Percentiles rank a stretch among this genome's conserved stretches.
Conservation (phyloP, 2,113 vertebrate genomes). For the Sinocyclocheilus maitianheensis region DNA sequence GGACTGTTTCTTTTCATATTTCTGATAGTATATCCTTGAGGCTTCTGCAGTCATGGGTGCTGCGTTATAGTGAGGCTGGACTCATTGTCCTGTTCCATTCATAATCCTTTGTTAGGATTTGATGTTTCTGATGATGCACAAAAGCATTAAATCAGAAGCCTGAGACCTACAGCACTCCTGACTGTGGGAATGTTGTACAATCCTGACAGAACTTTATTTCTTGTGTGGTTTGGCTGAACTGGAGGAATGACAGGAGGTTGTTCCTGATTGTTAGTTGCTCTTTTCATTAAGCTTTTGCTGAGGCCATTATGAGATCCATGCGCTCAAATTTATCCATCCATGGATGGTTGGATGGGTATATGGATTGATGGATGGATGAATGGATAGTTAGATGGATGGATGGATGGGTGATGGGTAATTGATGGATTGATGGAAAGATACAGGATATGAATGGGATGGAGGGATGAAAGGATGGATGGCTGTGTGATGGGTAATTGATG, state of each 20-base stretch:
- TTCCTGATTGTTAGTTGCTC: neutral
- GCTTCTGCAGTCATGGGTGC: slow-evolving; percentile 24
- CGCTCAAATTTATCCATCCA: neutral
- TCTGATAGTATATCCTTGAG: slow-evolving; percentile 38
- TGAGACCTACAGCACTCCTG: neutral
- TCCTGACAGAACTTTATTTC: neutral
- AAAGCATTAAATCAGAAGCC: neutral
- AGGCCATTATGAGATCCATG: neutral
- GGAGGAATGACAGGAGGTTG: neutral
- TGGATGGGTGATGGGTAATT: no score
- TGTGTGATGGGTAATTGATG: no score
- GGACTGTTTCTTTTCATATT: slow-evolving; percentile 44
- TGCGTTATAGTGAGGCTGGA: slow-evolving; percentile 21
- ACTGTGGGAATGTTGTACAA: neutral
- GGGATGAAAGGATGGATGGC: neutral
- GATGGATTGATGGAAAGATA: no score
- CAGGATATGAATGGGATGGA: neutral
- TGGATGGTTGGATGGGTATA: neutral
- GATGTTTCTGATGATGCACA: slow-evolving; percentile 8
- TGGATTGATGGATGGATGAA: neutral
- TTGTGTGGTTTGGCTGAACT: neutral
- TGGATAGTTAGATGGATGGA: neutral
- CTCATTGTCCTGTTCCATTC: neutral
- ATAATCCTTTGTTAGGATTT: neutral
- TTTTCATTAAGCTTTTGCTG: slow-evolving; percentile 15